Evolutionary conservation across 2,797 vertebrate species (phyloP).

Genomic region (Centropyge bicolor): DNA sequence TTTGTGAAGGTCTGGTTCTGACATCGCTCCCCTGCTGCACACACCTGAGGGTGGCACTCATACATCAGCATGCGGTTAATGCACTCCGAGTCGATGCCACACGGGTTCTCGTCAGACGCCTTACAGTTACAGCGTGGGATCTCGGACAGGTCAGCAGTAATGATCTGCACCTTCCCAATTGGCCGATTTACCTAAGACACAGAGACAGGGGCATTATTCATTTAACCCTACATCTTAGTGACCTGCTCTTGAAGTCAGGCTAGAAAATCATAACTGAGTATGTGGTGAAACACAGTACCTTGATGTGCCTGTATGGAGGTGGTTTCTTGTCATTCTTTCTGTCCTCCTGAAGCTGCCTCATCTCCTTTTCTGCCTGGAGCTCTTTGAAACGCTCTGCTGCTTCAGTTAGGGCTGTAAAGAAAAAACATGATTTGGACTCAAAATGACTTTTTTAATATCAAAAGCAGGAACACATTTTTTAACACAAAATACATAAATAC

Average conservation of each 20-base stretch:
- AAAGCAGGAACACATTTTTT: neutral
- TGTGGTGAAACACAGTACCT: constrained; percentile 81
- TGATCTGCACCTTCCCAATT: constrained; percentile 96
- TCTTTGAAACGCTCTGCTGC: constrained; percentile 95
- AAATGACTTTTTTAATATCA: neutral
- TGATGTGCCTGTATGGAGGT: constrained; percentile 96
- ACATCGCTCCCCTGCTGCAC: constrained; percentile 92
- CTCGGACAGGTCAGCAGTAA: constrained; percentile 96
- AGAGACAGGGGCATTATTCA: neutral
- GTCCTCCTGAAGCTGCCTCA: constrained; percentile 96
- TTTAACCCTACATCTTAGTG: neutral
- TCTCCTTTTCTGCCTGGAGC: constrained; percentile 94
- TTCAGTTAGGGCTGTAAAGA: constrained; percentile 90
- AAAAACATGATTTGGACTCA: constrained; percentile 17
- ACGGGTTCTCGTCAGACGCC: constrained; percentile 93
- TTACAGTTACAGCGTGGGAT: constrained; percentile 98
- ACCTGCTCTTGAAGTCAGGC: neutral
- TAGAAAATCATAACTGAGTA: neutral
- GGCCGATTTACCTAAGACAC: constrained; percentile 91
- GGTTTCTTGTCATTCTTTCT: constrained; percentile 98
- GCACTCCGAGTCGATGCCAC: constrained; percentile 96
- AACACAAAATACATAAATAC: neutral
- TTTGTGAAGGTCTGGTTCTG: constrained; percentile 98
- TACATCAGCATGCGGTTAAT: constrained; percentile 99
- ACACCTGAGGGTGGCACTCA: constrained; percentile 96